Evolutionary conservation across 2,888 invertebrate species (phyloP).

Genomic region (Cacoxenus indagator): DNA sequence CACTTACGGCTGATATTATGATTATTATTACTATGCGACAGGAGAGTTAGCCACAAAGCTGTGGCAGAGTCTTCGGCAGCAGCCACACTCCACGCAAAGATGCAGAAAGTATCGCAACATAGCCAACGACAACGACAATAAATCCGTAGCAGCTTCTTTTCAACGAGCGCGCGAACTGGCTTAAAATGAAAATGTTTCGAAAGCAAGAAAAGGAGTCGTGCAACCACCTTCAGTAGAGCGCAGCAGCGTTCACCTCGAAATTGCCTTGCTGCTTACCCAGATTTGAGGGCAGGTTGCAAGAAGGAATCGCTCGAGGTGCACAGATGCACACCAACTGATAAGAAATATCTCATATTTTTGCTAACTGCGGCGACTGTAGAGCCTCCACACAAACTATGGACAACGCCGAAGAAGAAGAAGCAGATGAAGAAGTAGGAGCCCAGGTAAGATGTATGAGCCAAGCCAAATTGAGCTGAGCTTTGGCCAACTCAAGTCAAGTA

Average conservation of each 20-base stretch:
- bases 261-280: constrained; percentile 7
- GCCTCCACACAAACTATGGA: too few relatives aligned
- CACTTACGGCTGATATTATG: constrained; percentile 61
- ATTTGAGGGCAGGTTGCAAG: constrained; percentile 20
- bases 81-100: not conserved
- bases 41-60: constrained; percentile 6
- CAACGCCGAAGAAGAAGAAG: too few relatives aligned
- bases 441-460: too few relatives aligned
- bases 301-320: constrained; percentile 66
- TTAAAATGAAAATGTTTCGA: constrained; percentile 59
- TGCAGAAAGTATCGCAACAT: constrained; percentile 14
- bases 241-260: not conserved
- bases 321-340: constrained; percentile 70
- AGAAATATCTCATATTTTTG: constrained; percentile 61
- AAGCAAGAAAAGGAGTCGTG: constrained; percentile 50
- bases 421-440: too few relatives aligned
- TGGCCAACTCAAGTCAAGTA: not conserved
- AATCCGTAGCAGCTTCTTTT: constrained; percentile 58
- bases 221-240: constrained; percentile 1
- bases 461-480: not conserved
- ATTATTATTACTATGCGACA: constrained; percentile 50
- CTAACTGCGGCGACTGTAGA: constrained; percentile 37
- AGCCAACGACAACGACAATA: constrained; percentile 53
- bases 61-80: not conserved
- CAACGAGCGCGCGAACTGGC: constrained; percentile 38